phyloP scores from a whole-genome alignment of 2,113 vertebrate species.

The Heterochromis multidens region DNA sequence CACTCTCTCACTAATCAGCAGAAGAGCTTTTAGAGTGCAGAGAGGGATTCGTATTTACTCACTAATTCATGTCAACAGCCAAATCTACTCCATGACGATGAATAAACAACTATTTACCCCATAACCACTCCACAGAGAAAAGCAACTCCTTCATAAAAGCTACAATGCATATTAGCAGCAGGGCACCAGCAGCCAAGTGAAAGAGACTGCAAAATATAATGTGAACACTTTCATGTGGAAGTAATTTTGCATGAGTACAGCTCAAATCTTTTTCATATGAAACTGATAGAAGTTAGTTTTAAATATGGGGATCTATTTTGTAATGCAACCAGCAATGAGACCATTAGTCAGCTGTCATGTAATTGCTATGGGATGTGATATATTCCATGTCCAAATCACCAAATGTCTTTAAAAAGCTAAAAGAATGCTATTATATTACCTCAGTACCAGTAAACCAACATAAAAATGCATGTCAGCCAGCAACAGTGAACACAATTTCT shows the following conservation, averaged over 20 bases:
- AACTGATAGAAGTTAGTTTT: background rate
- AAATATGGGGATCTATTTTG: background rate
- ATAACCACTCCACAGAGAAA: slow-evolving; percentile 11
- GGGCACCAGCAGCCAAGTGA: background rate
- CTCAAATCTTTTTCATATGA: background rate
- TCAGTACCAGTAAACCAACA: background rate
- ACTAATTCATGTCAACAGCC: slow-evolving; percentile 58
- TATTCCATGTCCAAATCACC: background rate
- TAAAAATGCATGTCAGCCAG: background rate
- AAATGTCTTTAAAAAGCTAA: background rate
- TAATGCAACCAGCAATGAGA: background rate
- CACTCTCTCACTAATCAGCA: slow-evolving; percentile 45
- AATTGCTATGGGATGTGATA: too few relatives aligned
- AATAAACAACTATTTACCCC: slow-evolving; percentile 50
- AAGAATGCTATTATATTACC: background rate
- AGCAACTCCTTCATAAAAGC: slow-evolving; percentile 20
- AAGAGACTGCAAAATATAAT: background rate
- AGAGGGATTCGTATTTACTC: slow-evolving; percentile 44
- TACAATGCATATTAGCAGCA: background rate
- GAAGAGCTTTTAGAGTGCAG: slow-evolving; percentile 51
- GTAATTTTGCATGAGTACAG: background rate
- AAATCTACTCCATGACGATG: slow-evolving; percentile 43
- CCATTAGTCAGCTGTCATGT: background rate
- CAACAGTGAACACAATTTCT: background rate
- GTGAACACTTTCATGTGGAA: background rate